These are phyloP conservation scores for Lysandra bellargus DNA, from an alignment of 2,888 invertebrate genomes.

Conservation along the genomic window DNA sequence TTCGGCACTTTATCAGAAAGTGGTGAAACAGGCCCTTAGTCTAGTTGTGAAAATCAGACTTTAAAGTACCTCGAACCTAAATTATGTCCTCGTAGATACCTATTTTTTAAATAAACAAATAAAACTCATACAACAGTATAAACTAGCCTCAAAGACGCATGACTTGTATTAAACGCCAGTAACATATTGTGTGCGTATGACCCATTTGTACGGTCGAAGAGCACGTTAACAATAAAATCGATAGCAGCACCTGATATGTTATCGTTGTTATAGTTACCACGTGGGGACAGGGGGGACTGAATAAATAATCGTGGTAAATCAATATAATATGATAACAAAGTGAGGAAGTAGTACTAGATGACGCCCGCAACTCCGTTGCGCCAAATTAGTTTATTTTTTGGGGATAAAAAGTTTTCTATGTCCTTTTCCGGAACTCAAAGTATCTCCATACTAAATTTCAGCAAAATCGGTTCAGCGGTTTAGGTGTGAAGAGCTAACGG, in stretches of 20 bases:
- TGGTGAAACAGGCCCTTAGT: neutral
- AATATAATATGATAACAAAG: constrained; percentile 52
- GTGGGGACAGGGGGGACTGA: constrained; percentile 41
- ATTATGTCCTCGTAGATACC: too few species aligned
- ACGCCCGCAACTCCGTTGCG: too few species aligned
- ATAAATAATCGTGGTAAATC: constrained; percentile 56
- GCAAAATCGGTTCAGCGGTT: too few species aligned
- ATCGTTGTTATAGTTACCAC: constrained; percentile 40
- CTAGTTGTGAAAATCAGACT: neutral
- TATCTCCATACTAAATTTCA: too few species aligned
- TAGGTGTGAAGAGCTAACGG: too few species aligned
- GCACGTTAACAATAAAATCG: constrained; percentile 38
- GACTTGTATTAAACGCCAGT: neutral
- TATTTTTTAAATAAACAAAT: too few species aligned
- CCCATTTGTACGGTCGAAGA: constrained; percentile 38
- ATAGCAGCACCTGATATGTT: constrained; percentile 39
- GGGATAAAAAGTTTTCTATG: too few species aligned
- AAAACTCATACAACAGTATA: neutral
- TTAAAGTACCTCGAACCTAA: too few species aligned
- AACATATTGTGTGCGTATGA: constrained; percentile 32
- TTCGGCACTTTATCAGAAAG: too few species aligned
- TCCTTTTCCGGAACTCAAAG: too few species aligned
- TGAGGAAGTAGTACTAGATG: neutral
- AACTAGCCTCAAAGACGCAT: neutral
- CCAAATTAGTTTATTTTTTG: too few species aligned